Percentiles rank a stretch among this genome's conserved stretches.
These are phyloP conservation scores for Perca schrenkii DNA, from an alignment of 2,113 vertebrate species.

Conservation along the genomic window DNA sequence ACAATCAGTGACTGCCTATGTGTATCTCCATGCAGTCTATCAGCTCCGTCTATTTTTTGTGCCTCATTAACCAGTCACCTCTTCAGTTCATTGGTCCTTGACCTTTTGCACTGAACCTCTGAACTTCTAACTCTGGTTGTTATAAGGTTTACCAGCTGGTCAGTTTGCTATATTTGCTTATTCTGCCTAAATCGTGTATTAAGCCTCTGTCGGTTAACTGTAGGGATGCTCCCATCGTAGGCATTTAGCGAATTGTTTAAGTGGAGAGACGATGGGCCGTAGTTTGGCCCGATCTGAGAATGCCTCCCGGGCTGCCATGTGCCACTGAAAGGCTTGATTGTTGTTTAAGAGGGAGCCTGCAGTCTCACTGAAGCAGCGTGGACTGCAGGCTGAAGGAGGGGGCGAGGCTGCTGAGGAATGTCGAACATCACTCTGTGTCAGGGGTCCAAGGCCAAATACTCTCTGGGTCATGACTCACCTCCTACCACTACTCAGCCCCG, in stretches of 20 bases:
- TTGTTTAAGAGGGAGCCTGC: slow-evolving; percentile 65
- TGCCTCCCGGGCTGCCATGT: slow-evolving; percentile 56
- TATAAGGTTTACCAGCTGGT: slow-evolving; percentile 51
- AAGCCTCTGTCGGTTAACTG: slow-evolving; percentile 2
- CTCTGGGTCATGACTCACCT: slow-evolving; percentile 62
- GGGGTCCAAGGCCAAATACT: slow-evolving; percentile 73
- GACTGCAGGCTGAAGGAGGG: slow-evolving; percentile 44
- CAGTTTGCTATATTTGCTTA: slow-evolving; percentile 53
- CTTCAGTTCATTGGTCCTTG: slow-evolving; percentile 37
- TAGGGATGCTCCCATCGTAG: not conserved
- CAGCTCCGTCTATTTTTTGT: slow-evolving; percentile 46
- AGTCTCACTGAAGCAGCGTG: slow-evolving; percentile 45
- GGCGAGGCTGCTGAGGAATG: slow-evolving; percentile 76
- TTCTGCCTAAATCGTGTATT: slow-evolving; percentile 9
- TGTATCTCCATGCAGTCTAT: not conserved
- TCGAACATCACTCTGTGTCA: slow-evolving; percentile 67
- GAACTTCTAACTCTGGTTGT: slow-evolving; percentile 63
- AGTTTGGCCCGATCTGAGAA: slow-evolving; percentile 62
- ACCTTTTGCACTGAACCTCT: slow-evolving; percentile 52
- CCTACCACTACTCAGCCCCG: slow-evolving; percentile 23
- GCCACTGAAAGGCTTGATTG: slow-evolving; percentile 74
- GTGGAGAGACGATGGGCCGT: slow-evolving; percentile 49
- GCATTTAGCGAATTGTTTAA: slow-evolving; percentile 62
- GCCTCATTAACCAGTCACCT: slow-evolving; percentile 30
- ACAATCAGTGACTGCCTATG: too few species aligned